Evolutionary conservation across 2,888 invertebrate genomes (phyloP), one percentile per base, ranked within the genome.

Genomic region (Chloromyia formosa): DNA sequence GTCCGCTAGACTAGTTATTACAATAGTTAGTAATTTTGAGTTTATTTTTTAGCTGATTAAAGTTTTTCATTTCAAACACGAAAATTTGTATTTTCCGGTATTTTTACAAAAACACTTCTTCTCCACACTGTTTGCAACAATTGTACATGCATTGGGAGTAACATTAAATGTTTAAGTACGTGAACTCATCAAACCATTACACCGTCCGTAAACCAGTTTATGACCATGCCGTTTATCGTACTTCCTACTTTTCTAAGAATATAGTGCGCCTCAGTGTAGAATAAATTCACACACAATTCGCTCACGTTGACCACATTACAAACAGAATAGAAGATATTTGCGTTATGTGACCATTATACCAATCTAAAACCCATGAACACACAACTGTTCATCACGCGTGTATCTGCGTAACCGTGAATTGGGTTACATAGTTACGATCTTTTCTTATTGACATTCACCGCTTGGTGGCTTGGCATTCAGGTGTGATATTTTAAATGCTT

Each of bases 291-390:
- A 58, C 58, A 58, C n/a, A n/a, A n/a, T n/a, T n/a, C n/a, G 22
- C n/a, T 18, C n/a, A 58, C 61, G 61, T 35, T 61, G 61, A 61
- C 61, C 61, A 27, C n/a, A n/a, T n/a, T n/a, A n/a, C n/a, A n/a
- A n/a, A n/a, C n/a, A n/a, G n/a, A n/a, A n/a, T n/a, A n/a, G n/a
- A n/a, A n/a, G n/a, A n/a, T n/a, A n/a, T n/a, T n/a, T n/a, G 14
- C 22, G 61, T 14, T 27, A 61, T 61, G 61, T 27, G 12, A 61
- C 61, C 23, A 61, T 61, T 61, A 27, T 61, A 27, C 35, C 27
- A 42, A 42, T 42, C 42, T n/a, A n/a, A 42, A 12, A 42, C 42
- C 12, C 42, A 12, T 9, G 42, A 12, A 42, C n/a, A 42, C 12
- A 42, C 42, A 42, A 42, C 42, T 42, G 42, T 12, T 5, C 42